Evolutionary conservation across 2,113 vertebrate genomes (phyloP).

Genomic region (Maccullochella peelii): DNA sequence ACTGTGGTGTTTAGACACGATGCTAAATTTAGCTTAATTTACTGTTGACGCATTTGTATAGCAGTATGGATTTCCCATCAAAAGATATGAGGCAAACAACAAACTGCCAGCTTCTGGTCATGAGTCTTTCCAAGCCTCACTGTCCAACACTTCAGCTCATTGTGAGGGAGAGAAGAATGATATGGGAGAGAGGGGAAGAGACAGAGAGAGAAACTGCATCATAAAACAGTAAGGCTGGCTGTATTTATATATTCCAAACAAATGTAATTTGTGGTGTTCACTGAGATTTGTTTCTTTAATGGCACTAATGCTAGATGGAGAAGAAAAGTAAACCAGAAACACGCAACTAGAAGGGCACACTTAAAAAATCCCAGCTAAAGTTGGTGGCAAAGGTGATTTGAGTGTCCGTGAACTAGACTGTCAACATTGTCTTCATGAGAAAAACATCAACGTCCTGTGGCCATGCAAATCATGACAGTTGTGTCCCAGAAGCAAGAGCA

Average conservation of each 20-base stretch:
- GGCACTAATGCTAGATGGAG: background rate
- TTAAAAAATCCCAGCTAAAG: background rate
- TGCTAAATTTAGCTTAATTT: constrained; percentile 17
- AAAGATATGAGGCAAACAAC: constrained; percentile 43
- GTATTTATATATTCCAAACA: constrained; percentile 23
- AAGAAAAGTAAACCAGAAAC: background rate
- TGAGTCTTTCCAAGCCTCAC: constrained; percentile 32
- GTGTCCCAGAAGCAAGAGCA: too few species aligned
- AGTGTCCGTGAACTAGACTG: background rate
- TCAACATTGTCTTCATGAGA: background rate
- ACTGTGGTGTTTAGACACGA: background rate
- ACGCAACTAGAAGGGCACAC: background rate
- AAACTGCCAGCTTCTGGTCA: constrained; percentile 31
- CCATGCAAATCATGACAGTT: background rate
- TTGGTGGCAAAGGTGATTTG: background rate
- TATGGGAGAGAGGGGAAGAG: background rate
- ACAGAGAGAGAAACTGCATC: constrained; percentile 30
- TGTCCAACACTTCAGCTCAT: constrained; percentile 26
- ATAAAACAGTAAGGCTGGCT: constrained; percentile 29
- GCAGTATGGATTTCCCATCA: constrained; percentile 41
- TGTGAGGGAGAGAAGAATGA: constrained; percentile 1
- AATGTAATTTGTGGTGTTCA: constrained; percentile 31
- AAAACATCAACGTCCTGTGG: background rate
- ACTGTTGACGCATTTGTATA: constrained; percentile 23
- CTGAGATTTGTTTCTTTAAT: constrained; percentile 25